A percentile compares a stretch with the other conserved stretches of the same genome.
Evolutionary conservation across 2,797 vertebrate genomes (phyloP).

Genomic region (Ctenopoma multispine): DNA sequence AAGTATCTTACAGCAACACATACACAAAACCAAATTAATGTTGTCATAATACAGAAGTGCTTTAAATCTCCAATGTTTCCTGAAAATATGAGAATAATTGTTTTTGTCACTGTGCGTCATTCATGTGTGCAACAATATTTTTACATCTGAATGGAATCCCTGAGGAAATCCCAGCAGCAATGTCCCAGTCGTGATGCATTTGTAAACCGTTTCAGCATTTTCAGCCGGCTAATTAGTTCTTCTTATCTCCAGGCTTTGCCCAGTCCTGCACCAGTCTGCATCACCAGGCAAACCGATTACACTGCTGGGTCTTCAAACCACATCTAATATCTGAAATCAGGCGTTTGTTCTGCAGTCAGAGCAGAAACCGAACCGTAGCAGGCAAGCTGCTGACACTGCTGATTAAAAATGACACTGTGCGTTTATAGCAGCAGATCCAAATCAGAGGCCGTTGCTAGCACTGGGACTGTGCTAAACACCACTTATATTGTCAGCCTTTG

Average conservation of each 20-base stretch:
- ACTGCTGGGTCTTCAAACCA: slow-evolving; percentile 15
- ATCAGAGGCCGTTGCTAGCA: not conserved
- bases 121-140: slow-evolving; percentile 3
- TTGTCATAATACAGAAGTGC: too few relatives aligned
- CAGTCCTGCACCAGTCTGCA: not conserved
- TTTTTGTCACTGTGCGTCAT: not conserved
- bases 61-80: too few relatives aligned
- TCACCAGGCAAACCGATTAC: slow-evolving; percentile 21
- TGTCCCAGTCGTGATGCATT: slow-evolving; percentile 7
- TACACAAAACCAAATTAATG: not conserved
- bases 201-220: not conserved
- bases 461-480: not conserved
- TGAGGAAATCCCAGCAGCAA: slow-evolving; percentile 28
- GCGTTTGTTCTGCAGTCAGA: slow-evolving; percentile 14
- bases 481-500: not conserved
- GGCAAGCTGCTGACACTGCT: not conserved
- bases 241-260: slow-evolving; percentile 10
- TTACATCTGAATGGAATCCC: slow-evolving; percentile 5
- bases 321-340: slow-evolving; percentile 27
- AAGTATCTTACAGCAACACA: not conserved
- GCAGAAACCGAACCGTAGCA: slow-evolving; percentile 25
- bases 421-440: slow-evolving; percentile 6
- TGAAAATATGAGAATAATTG: not conserved
- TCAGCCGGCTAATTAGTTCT: slow-evolving; percentile 39
- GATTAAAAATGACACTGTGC: not conserved